Percentiles rank a stretch among this genome's conserved stretches.
phyloP scores from a whole-genome alignment of 2,113 vertebrate species.

The Atherinomorus stipes region DNA sequence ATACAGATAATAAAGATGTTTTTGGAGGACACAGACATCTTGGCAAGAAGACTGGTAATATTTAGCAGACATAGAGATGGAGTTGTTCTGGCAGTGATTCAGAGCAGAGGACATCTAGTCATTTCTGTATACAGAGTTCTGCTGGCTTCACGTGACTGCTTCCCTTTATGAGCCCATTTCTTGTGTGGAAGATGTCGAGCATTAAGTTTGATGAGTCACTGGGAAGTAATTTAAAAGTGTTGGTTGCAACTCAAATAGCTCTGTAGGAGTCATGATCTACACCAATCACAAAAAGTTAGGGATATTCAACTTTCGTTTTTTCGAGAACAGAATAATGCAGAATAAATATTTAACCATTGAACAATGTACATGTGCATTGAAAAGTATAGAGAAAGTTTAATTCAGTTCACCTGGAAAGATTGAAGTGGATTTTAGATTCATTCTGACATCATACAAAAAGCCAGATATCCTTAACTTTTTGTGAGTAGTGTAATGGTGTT shows the following conservation, averaged over 20 bases:
- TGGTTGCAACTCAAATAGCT: not conserved
- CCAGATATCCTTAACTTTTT: no score
- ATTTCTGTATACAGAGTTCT: not conserved
- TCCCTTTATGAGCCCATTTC: not conserved
- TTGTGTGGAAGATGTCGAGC: not conserved
- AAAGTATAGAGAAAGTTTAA: no score
- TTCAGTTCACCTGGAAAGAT: no score
- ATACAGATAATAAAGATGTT: not conserved
- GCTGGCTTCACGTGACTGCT: not conserved
- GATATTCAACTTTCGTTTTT: no score
- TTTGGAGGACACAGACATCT: not conserved
- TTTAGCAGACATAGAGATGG: not conserved
- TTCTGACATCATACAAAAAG: no score
- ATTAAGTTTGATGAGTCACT: not conserved
- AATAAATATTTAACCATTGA: no score
- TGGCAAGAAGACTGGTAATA: not conserved
- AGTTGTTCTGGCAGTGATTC: conserved; percentile 12
- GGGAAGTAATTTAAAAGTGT: not conserved
- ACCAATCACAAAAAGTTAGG: no score
- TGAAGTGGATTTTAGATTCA: no score
- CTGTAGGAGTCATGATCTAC: no score
- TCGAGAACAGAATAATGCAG: no score
- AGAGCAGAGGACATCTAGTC: not conserved
- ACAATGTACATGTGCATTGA: no score
- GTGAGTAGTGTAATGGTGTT: no score